Base-by-base conservation (phyloP, 2,113 vertebrate species). In the Orycteropus afer region DNA sequence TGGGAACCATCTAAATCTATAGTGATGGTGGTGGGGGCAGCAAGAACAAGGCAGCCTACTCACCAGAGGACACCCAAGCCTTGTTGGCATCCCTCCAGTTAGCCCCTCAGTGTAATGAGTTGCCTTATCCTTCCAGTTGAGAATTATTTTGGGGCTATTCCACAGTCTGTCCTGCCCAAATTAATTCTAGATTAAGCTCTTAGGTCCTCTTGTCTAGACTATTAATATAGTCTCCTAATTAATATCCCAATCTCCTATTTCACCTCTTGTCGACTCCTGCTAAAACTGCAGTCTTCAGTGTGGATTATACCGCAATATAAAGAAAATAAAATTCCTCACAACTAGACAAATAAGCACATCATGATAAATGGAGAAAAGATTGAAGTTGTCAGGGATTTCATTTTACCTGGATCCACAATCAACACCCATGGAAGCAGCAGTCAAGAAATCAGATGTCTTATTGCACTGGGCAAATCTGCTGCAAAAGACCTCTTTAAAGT, bases 1-100 rank as follows among this genome's bases (percentile, higher is more conserved):
- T 32, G 34, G 0, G 8, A 74, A 79, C 5, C 4, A 1, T 49
- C 79, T n/a, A 7, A 74, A 40, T 5, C 0, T 1, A 9, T 11
- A 5, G 61, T 18, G 11, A 40, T 1, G 15, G 65, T 0, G 0
- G 73, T 14, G 0, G 14, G 2, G 5, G 22, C 0, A 12, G 79
- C 10, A 32, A 55, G 2, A 61, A 17, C n/a, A 49, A 42, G 2
- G 45, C n/a, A n/a, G n/a, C 27, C 10, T 42, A 57, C 77, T 37
- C 25, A 34, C 22, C 45, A 40, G 42, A 6, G 7, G 67, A n/a
- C 49, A 42, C 23, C n/a, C 45, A 9, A n/a, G 51, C 81, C 51
- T 86, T 20, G 61, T 53, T 47, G 8, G 5, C 14, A 14, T 20
- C 42, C 61, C 40, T 73, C 55, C 18, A 9, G 15, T 71, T 7